A percentile compares a stretch with the other conserved stretches of the same genome.
Evolutionary conservation across 2,113 vertebrate species (phyloP).

Genomic region (Physeter macrocephalus): DNA sequence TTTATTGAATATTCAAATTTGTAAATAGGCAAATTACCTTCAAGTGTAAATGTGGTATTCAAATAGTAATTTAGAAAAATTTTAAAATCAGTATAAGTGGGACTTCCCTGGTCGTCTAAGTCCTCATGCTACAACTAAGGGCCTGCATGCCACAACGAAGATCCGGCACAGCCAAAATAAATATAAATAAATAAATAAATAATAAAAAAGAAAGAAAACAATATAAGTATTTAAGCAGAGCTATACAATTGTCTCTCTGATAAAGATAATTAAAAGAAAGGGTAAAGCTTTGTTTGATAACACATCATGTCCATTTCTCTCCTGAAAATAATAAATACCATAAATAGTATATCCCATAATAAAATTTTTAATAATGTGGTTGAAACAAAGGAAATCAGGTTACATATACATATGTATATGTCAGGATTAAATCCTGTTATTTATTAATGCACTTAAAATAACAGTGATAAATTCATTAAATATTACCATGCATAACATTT

Average conservation of each 20-base stretch:
- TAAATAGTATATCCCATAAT: not conserved
- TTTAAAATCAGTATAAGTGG: no score
- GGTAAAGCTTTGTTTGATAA: not conserved
- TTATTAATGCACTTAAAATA: not conserved
- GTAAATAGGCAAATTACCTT: not conserved
- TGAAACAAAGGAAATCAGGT: not conserved
- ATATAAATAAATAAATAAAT: no score
- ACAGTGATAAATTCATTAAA: not conserved
- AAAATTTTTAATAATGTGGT: not conserved
- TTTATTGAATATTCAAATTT: not conserved
- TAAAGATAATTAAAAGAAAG: not conserved
- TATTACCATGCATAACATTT: not conserved
- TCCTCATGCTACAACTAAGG: no score
- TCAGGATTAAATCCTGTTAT: not conserved
- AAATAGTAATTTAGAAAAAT: not conserved
- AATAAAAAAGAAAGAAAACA: not conserved
- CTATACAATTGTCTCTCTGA: not conserved
- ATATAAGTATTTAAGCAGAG: not conserved
- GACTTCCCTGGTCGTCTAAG: no score
- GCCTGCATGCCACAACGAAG: no score
- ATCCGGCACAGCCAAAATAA: no score
- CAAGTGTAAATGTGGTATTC: not conserved
- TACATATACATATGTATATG: not conserved
- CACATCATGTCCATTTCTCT: not conserved
- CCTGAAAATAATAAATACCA: not conserved